phyloP scores from a whole-genome alignment of 2,888 invertebrate species.

The Leptarthrus brevirostris region DNA sequence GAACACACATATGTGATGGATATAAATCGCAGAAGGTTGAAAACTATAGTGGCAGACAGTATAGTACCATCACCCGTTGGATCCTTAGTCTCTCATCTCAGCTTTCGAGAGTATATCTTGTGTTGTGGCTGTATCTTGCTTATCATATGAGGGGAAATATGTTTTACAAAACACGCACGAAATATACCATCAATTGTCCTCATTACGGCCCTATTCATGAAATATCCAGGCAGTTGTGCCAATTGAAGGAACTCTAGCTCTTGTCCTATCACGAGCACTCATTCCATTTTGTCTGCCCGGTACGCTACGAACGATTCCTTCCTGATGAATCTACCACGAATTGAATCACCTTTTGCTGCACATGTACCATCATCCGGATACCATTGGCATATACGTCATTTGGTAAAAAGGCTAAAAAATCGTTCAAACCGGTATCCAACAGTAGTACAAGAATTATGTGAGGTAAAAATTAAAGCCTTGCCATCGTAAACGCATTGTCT shows the following conservation, averaged over 20 bases:
- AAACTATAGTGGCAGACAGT: too few relatives aligned
- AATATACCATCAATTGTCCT: slow-evolving; percentile 57
- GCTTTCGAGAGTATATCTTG: slow-evolving; percentile 28
- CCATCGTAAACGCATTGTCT: slow-evolving; percentile 31
- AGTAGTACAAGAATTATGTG: neutral
- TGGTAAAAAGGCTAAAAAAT: slow-evolving; percentile 19
- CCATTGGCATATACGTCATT: neutral
- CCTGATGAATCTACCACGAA: slow-evolving; percentile 18
- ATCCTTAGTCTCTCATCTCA: neutral
- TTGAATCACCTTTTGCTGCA: slow-evolving; percentile 1
- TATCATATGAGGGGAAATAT: slow-evolving; percentile 37
- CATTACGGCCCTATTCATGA: slow-evolving; percentile 57
- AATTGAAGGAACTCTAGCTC: slow-evolving; percentile 28
- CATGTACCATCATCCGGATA: neutral
- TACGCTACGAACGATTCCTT: neutral
- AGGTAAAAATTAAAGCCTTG: slow-evolving; percentile 23
- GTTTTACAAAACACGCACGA: slow-evolving; percentile 54
- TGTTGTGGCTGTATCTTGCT: slow-evolving; percentile 20
- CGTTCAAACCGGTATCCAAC: neutral
- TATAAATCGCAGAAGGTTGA: slow-evolving; percentile 22
- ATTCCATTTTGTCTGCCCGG: slow-evolving; percentile 8
- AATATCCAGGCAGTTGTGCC: slow-evolving; percentile 50
- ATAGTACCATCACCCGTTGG: neutral
- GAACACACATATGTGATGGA: neutral
- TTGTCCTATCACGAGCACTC: slow-evolving; percentile 21